Conservation (phyloP, 2,888 invertebrate species). For the Electrophaes corylata region DNA sequence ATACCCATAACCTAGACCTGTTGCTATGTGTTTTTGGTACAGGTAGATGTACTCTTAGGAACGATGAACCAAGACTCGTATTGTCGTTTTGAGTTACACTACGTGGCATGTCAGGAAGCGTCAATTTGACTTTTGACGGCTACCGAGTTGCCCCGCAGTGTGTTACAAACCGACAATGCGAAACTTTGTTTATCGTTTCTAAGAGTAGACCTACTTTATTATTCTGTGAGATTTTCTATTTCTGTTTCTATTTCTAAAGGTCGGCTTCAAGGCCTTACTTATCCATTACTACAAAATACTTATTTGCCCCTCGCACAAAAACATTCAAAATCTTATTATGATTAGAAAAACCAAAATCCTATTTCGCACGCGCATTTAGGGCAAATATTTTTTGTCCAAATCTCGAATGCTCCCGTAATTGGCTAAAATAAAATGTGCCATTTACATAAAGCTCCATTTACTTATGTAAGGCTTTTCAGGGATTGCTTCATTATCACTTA, state of each 20-base stretch:
- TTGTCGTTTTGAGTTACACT: too few species aligned
- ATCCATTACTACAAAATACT: constrained; percentile 1
- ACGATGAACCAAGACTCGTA: too few species aligned
- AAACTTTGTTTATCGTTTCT: too few species aligned
- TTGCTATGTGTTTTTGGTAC: too few species aligned
- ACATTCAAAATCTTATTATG: constrained; percentile 28
- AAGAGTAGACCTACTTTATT: too few species aligned
- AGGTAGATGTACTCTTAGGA: too few species aligned
- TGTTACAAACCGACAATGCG: too few species aligned
- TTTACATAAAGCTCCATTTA: constrained; percentile 27
- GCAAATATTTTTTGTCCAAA: constrained; percentile 27
- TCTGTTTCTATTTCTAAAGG: neutral
- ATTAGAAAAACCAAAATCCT: constrained; percentile 27
- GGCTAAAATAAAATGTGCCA: constrained; percentile 29
- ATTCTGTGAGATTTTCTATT: too few species aligned
- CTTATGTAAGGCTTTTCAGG: constrained; percentile 18
- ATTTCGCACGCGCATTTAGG: constrained; percentile 22
- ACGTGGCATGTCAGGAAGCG: too few species aligned
- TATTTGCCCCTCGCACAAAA: constrained; percentile 9
- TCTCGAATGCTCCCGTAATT: constrained; percentile 27
- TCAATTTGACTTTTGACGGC: too few species aligned
- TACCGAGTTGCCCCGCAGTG: too few species aligned
- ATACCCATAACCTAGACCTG: too few species aligned
- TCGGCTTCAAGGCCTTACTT: neutral
- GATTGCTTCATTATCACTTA: constrained; percentile 24